Conservation (phyloP, 2,113 vertebrate genomes). For the Phalacrocorax pelagicus region DNA sequence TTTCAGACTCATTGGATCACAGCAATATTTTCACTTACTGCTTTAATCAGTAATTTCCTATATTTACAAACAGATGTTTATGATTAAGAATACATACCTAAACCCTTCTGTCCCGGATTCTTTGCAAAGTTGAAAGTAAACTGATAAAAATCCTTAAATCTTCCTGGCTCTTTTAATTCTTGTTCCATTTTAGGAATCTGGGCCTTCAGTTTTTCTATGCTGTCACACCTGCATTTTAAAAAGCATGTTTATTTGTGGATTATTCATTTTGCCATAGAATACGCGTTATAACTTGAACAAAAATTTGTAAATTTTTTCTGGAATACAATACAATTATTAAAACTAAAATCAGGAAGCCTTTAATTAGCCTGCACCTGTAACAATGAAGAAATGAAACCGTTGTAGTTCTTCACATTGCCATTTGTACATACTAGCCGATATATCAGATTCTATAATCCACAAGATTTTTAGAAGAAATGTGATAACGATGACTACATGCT, state of each 20-base stretch:
- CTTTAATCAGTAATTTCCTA: not conserved
- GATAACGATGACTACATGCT: not conserved
- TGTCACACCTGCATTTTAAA: constrained; percentile 83
- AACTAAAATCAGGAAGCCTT: not conserved
- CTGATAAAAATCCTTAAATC: constrained; percentile 91
- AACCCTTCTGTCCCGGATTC: constrained; percentile 87
- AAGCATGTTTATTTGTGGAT: constrained; percentile 13
- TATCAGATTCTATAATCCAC: not conserved
- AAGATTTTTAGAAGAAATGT: not conserved
- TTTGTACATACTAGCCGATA: not conserved
- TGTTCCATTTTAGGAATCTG: constrained; percentile 90
- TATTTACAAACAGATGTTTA: not conserved
- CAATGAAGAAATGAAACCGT: not conserved
- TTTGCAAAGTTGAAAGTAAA: constrained; percentile 91
- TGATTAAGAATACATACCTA: constrained; percentile 81
- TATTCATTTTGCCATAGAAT: not conserved
- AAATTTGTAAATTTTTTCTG: not conserved
- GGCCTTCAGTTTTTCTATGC: constrained; percentile 88
- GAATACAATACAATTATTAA: not conserved
- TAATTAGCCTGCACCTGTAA: not conserved
- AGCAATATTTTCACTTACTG: not conserved
- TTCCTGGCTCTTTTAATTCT: constrained; percentile 87
- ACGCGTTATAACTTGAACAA: not conserved
- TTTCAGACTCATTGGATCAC: not conserved
- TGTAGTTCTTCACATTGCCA: not conserved